Conservation (phyloP, 2,797 vertebrate species). For the Anguilla marmorata region DNA sequence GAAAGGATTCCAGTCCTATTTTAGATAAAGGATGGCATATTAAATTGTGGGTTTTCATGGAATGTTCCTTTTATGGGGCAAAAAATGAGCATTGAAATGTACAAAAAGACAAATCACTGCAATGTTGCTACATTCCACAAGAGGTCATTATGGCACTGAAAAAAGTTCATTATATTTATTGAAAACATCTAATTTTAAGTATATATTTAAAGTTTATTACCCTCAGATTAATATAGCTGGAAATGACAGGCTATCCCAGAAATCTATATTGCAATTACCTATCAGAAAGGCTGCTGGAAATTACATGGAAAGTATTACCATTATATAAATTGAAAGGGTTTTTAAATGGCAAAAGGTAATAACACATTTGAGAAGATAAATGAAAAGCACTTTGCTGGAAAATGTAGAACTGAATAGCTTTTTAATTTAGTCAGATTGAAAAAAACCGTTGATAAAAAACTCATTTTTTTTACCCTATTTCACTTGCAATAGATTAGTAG, state of each 20-base stretch:
- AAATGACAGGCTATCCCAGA: conserved; percentile 69
- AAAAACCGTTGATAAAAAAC: conserved; percentile 63
- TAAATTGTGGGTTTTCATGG: too few species aligned
- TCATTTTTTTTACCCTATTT: conserved; percentile 65
- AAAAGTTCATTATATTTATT: conserved; percentile 60
- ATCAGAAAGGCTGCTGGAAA: conserved; percentile 73
- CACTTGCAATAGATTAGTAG: conserved; percentile 80
- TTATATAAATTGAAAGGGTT: conserved; percentile 82
- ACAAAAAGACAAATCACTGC: too few species aligned
- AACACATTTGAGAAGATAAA: conserved; percentile 82
- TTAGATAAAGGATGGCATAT: too few species aligned
- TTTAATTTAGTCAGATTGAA: conserved; percentile 82
- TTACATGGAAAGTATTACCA: conserved; percentile 81
- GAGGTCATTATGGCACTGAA: too few species aligned
- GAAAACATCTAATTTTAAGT: conserved; percentile 72
- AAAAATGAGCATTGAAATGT: too few species aligned
- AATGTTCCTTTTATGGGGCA: too few species aligned
- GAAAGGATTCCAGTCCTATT: too few species aligned
- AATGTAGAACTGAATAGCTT: conserved; percentile 81
- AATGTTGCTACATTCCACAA: conserved; percentile 41
- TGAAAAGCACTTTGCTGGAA: conserved; percentile 86
- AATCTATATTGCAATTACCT: conserved; percentile 65
- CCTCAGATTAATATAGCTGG: conserved; percentile 64
- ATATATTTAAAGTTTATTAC: conserved; percentile 74
- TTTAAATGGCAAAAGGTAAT: conserved; percentile 66